These are phyloP conservation scores for Rhynchomys soricoides DNA, from an alignment of 2,113 vertebrate genomes.

Conservation along the genomic window DNA sequence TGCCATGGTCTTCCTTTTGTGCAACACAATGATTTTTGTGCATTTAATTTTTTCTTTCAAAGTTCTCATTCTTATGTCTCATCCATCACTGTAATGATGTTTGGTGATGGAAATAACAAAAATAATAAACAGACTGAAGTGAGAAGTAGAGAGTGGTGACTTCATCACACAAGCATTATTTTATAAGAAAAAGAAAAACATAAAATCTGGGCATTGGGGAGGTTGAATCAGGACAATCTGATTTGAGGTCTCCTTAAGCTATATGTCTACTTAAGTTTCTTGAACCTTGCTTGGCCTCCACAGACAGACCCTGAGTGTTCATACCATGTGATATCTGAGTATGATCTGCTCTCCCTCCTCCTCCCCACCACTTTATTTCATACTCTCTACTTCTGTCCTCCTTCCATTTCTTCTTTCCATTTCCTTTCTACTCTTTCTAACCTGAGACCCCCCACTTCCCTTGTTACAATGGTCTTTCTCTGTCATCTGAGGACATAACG, in stretches of 20 bases:
- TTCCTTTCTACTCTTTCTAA: not conserved
- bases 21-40: not conserved
- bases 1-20: not conserved
- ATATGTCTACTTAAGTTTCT: not conserved
- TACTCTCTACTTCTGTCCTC: not conserved
- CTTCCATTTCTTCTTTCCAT: not conserved
- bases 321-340: not conserved
- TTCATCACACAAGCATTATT: not conserved
- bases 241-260: not conserved
- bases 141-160: not conserved
- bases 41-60: not conserved
- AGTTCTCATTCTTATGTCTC: not conserved
- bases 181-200: not conserved
- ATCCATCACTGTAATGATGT: not conserved
- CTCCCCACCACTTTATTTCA: not conserved
- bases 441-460: not conserved
- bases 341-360: not conserved
- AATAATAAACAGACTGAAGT: not conserved
- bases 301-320: not conserved
- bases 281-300: not conserved
- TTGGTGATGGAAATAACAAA: not conserved
- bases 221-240: not conserved
- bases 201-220: not conserved
- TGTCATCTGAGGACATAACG: not conserved
- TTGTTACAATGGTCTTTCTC: not conserved